A percentile compares a stretch with the other conserved stretches of the same genome.
Evolutionary conservation across 2,113 vertebrate genomes (phyloP).

Genomic region (Carassius carassius): DNA sequence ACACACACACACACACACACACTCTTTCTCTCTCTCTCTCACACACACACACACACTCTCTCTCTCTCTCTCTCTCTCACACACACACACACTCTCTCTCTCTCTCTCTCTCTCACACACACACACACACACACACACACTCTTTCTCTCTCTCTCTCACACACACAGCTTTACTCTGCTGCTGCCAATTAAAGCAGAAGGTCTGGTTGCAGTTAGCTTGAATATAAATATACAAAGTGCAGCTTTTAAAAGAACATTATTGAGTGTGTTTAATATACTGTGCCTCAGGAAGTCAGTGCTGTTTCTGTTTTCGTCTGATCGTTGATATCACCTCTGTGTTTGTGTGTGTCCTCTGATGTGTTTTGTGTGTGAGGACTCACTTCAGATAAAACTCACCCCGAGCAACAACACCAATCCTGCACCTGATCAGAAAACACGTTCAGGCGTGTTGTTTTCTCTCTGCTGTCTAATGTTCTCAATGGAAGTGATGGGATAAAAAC

Average conservation of each 20-base stretch:
- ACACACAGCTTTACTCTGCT: not conserved
- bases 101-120: no score
- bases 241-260: slow-evolving; percentile 43
- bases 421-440: not conserved
- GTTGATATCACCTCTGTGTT: not conserved
- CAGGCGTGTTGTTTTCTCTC: not conserved
- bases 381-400: not conserved
- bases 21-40: no score
- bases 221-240: slow-evolving; percentile 53
- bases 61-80: no score
- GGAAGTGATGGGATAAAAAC: no score
- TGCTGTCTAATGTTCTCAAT: not conserved
- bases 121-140: no score
- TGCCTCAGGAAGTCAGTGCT: not conserved
- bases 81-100: no score
- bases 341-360: not conserved
- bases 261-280: slow-evolving; percentile 46
- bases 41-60: no score
- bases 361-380: not conserved
- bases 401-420: not conserved
- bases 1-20: no score
- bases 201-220: slow-evolving; percentile 51
- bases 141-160: no score
- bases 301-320: not conserved
- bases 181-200: slow-evolving; percentile 22